Conservation (phyloP, 2,113 vertebrate genomes). For the Reinhardtius hippoglossoides region DNA sequence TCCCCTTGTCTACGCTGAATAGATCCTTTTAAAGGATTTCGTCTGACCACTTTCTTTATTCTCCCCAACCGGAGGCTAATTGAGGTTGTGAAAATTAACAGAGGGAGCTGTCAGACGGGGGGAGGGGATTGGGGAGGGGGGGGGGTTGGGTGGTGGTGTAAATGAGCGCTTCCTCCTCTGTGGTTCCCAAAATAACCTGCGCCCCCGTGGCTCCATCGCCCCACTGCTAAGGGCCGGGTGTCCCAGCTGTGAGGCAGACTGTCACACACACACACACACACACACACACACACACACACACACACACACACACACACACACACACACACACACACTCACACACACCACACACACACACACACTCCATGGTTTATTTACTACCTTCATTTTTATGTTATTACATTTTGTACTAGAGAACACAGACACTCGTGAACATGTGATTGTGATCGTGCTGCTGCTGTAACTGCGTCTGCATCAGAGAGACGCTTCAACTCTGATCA, state of each 20-base stretch:
- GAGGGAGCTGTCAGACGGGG: conserved; percentile 60
- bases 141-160: conserved; percentile 3
- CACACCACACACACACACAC: conserved; percentile 33
- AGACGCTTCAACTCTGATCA: no score
- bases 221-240: conserved; percentile 52
- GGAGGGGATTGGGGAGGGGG: neutral
- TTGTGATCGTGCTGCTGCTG: no score
- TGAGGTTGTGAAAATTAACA: conserved; percentile 72
- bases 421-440: no score
- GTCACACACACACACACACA: conserved; percentile 50
- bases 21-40: conserved; percentile 50
- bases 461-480: no score
- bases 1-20: conserved; percentile 45
- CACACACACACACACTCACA: conserved; percentile 29
- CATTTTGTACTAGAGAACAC: neutral
- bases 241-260: conserved; percentile 70
- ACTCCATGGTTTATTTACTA: conserved; percentile 15
- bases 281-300: conserved; percentile 39
- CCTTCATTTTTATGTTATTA: conserved; percentile 3
- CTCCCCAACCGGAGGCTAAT: conserved; percentile 62
- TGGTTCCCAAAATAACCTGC: conserved; percentile 66
- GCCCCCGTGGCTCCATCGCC: conserved; percentile 54
- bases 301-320: conserved; percentile 23
- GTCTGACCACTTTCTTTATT: conserved; percentile 68
- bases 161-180: conserved; percentile 56